Conservation (phyloP, 2,797 vertebrate species). For the Pseudochaenichthys georgianus region DNA sequence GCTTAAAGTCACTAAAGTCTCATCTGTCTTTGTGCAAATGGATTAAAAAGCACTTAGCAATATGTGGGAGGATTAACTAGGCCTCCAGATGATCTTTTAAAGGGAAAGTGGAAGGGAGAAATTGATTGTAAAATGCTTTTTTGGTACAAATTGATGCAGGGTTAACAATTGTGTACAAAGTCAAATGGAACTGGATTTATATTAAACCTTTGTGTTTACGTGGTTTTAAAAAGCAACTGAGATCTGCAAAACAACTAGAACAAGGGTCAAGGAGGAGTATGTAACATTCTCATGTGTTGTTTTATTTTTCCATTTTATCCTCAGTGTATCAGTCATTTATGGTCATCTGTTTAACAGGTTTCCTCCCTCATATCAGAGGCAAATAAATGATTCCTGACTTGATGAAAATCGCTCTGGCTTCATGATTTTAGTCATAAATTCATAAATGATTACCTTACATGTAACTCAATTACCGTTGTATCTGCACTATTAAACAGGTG, state of each 20-base stretch:
- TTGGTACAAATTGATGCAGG: constrained; percentile 2
- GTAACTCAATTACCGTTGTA: constrained; percentile 11
- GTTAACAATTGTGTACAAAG: constrained; percentile 34
- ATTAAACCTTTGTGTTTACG: constrained; percentile 3
- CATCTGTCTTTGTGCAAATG: constrained; percentile 49
- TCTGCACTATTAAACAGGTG: background rate
- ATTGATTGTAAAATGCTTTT: constrained; percentile 22
- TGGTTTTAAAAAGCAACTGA: background rate
- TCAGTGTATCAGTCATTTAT: constrained; percentile 17
- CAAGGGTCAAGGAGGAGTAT: background rate
- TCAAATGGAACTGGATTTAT: background rate
- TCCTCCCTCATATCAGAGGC: background rate
- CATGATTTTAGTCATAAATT: constrained; percentile 15
- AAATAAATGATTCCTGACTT: constrained; percentile 2
- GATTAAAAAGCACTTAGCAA: constrained; percentile 62
- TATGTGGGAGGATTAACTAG: constrained; percentile 62
- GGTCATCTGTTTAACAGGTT: background rate
- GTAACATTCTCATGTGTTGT: background rate
- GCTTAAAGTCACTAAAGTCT: constrained; percentile 50
- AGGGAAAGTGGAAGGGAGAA: constrained; percentile 43
- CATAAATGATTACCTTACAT: background rate
- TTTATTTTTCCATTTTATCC: background rate
- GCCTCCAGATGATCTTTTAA: constrained; percentile 50
- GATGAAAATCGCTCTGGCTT: background rate
- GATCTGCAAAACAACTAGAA: background rate